These are phyloP conservation scores for Graptemys geographica DNA, from an alignment of 2,797 vertebrate species.

Conservation along the genomic window DNA sequence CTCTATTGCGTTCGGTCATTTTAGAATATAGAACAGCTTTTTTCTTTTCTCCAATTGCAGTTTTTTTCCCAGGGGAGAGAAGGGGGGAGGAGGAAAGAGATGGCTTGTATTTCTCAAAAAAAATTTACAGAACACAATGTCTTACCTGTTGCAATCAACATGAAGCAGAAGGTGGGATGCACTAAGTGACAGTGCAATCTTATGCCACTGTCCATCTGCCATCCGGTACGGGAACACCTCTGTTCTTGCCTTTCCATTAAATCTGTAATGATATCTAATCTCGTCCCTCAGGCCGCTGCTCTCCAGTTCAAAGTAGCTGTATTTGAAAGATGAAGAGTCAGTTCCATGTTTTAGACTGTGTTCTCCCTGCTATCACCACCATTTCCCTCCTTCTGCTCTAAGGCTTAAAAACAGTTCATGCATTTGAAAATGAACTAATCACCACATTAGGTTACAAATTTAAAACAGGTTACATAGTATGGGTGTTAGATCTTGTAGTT, in stretches of 20 bases:
- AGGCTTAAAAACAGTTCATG: background rate
- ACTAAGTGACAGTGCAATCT: constrained; percentile 90
- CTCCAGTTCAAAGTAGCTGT: constrained; percentile 96
- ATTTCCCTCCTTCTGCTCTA: background rate
- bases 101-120: background rate
- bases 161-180: constrained; percentile 92
- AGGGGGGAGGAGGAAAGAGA: background rate
- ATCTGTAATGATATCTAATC: constrained; percentile 93
- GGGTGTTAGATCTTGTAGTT: background rate
- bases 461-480: background rate
- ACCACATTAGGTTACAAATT: background rate
- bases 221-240: constrained; percentile 94
- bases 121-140: background rate
- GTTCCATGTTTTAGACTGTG: background rate
- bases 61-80: accelerated
- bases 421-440: constrained; percentile 9
- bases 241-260: constrained; percentile 87
- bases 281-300: constrained; percentile 94
- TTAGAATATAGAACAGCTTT: constrained; percentile 4
- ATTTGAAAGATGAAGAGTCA: constrained; percentile 56
- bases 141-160: constrained; percentile 94
- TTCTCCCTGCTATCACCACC: background rate
- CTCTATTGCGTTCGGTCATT: constrained; percentile 7
- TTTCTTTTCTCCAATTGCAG: background rate
- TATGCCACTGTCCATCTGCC: constrained; percentile 95